Evolutionary conservation across 1,140 invertebrate species (phyloP).

Genomic region (Zaprionus nigranus): DNA sequence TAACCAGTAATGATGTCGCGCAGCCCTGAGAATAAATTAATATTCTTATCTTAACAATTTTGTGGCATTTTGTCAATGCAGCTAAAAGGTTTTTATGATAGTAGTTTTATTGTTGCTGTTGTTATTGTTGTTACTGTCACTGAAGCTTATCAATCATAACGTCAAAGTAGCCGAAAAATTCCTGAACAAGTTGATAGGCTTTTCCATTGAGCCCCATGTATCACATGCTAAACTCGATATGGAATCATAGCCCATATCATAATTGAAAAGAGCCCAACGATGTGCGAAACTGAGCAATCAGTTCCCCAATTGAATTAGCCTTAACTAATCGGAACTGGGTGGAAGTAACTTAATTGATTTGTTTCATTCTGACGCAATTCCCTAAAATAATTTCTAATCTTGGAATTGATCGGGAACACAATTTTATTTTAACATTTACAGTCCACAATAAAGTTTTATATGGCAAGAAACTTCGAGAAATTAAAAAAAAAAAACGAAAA

Average conservation of each 20-base stretch:
- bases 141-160: constrained; percentile 64
- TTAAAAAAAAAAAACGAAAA: constrained; percentile 16
- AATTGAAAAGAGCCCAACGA: constrained; percentile 13
- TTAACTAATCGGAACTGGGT: background rate
- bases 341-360: background rate
- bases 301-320: background rate
- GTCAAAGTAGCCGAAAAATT: constrained; percentile 43
- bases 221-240: constrained; percentile 41
- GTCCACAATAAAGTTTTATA: constrained; percentile 9
- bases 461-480: constrained; percentile 34
- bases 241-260: constrained; percentile 23
- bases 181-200: constrained; percentile 42
- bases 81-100: constrained; percentile 31
- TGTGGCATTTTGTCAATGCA: constrained; percentile 25
- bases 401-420: background rate
- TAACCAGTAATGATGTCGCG: background rate
- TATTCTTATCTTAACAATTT: constrained; percentile 27
- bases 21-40: constrained; percentile 36
- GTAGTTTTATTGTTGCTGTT: constrained; percentile 3
- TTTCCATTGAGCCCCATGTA: background rate
- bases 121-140: background rate
- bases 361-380: background rate
- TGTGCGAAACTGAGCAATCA: background rate
- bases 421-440: background rate
- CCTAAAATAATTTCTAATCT: background rate